phyloP scores from a whole-genome alignment of 2,888 invertebrate genomes.

The Metellina segmentata region DNA sequence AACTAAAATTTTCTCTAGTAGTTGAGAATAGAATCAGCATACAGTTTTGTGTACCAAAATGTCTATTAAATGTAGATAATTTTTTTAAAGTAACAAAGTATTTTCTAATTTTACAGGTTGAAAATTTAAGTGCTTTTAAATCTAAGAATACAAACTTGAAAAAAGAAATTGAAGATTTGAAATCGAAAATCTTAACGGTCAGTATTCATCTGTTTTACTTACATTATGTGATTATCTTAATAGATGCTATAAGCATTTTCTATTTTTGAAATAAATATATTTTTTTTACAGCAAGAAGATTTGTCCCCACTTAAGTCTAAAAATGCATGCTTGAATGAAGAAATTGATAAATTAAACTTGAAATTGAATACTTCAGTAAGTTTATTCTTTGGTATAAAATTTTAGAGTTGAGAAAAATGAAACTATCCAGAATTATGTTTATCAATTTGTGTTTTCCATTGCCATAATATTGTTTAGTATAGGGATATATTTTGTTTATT shows the following conservation, averaged over 20 bases:
- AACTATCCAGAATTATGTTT: not conserved
- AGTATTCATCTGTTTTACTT: not conserved
- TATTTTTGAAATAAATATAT: not conserved
- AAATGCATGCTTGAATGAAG: slow-evolving; percentile 39
- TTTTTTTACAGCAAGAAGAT: slow-evolving; percentile 24
- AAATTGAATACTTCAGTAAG: not conserved
- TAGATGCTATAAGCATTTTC: not conserved
- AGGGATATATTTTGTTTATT: not conserved
- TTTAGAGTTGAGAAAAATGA: not conserved
- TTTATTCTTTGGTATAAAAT: not conserved
- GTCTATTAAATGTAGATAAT: too few relatives aligned
- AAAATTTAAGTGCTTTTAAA: slow-evolving; percentile 13
- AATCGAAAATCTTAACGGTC: not conserved
- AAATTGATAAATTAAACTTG: slow-evolving; percentile 2
- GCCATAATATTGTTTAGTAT: not conserved
- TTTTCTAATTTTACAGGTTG: slow-evolving; percentile 8
- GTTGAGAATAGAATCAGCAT: too few relatives aligned
- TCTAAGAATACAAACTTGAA: slow-evolving; percentile 47
- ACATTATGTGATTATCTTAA: not conserved
- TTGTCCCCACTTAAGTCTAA: slow-evolving; percentile 10
- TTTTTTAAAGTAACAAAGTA: not conserved
- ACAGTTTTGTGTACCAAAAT: too few relatives aligned
- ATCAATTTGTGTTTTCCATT: not conserved
- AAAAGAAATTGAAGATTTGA: slow-evolving; percentile 15
- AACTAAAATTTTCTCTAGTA: too few relatives aligned